phyloP scores from a whole-genome alignment of 1,140 invertebrate genomes.

The Apis dorsata region DNA sequence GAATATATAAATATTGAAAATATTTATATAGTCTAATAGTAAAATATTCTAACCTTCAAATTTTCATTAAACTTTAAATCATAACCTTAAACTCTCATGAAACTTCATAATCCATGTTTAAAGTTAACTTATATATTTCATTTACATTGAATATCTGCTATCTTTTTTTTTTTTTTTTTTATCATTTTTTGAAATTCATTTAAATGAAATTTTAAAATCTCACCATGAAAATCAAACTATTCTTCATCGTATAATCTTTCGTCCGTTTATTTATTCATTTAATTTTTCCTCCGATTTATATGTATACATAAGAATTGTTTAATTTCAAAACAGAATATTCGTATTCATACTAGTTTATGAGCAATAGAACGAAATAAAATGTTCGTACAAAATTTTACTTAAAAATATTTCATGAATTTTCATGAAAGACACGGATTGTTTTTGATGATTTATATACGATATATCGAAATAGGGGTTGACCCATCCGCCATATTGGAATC shows the following conservation, averaged over 20 bases:
- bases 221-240: too few species aligned
- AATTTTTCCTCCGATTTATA: not conserved
- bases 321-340: not conserved
- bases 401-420: not conserved
- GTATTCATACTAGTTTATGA: not conserved
- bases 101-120: not conserved
- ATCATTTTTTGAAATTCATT: not conserved
- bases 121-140: not conserved
- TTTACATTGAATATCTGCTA: not conserved
- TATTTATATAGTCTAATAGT: not conserved
- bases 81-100: not conserved
- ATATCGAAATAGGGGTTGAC: not conserved
- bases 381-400: constrained; percentile 3
- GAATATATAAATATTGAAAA: not conserved
- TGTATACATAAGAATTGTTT: not conserved
- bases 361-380: not conserved
- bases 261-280: not conserved
- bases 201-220: not conserved
- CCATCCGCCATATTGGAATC: constrained; percentile 6
- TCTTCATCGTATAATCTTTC: not conserved
- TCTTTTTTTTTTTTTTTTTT: not conserved
- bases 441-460: constrained; percentile 11
- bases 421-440: constrained; percentile 2
- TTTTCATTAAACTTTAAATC: not conserved
- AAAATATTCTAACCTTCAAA: not conserved